Evolutionary conservation across 2,888 invertebrate species (phyloP).

Genomic region (Ichneumoninae sp.): DNA sequence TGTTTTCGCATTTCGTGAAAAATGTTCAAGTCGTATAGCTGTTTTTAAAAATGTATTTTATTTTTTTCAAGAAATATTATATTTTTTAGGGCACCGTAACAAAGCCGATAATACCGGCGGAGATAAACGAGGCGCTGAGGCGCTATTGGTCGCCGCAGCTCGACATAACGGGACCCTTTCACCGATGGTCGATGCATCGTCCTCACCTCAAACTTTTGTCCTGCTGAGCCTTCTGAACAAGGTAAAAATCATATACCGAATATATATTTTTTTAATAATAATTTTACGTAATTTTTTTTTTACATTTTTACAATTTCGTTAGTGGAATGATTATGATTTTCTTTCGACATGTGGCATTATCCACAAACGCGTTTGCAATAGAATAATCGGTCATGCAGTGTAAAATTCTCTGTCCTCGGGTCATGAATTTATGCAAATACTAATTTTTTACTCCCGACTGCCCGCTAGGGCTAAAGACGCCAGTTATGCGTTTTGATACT

Average conservation of each 20-base stretch:
- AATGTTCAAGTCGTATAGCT: background rate
- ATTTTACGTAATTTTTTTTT: background rate
- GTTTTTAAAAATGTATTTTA: conserved; percentile 24
- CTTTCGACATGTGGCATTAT: conserved; percentile 69
- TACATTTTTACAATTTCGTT: background rate
- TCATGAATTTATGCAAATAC: conserved; percentile 82
- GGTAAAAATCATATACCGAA: conserved; percentile 3
- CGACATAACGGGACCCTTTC: conserved; percentile 83
- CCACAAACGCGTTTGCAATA: conserved; percentile 65
- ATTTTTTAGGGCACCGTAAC: conserved; percentile 85
- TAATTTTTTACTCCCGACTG: conserved; percentile 74
- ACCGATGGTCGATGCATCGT: conserved; percentile 79
- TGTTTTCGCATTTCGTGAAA: background rate
- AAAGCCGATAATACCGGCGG: conserved; percentile 90
- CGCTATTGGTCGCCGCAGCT: conserved; percentile 88
- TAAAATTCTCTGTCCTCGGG: conserved; percentile 27
- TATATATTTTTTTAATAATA: background rate
- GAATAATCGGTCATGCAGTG: conserved; percentile 38
- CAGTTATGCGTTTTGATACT: conserved; percentile 85
- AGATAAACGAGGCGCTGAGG: conserved; percentile 93
- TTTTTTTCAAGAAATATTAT: conserved; percentile 28
- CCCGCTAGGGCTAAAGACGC: too few relatives aligned
- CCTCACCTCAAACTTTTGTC: conserved; percentile 80
- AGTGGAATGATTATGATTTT: conserved; percentile 66
- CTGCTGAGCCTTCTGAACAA: conserved; percentile 70